Percentiles rank a stretch among this genome's conserved stretches.
phyloP scores from a whole-genome alignment of 2,797 vertebrate species.

The Poliocrania exsul region DNA sequence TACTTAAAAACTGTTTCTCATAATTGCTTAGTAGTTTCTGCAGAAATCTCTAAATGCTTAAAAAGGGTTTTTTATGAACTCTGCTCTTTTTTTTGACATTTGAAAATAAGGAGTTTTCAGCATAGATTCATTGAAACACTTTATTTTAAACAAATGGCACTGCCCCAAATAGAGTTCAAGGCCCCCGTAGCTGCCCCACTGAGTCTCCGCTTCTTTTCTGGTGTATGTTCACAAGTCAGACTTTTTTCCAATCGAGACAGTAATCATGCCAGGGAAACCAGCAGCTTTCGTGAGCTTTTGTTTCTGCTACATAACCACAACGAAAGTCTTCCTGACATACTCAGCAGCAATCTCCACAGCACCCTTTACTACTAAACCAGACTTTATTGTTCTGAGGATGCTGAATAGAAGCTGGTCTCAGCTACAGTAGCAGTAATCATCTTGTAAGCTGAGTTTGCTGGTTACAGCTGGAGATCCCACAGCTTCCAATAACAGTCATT shows the following conservation, averaged over 20 bases:
- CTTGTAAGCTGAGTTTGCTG: not conserved
- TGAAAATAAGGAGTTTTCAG: not conserved
- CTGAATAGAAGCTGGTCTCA: not conserved
- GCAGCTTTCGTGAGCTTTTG: conserved; percentile 24
- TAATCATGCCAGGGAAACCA: conserved; percentile 54
- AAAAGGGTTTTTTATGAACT: not conserved
- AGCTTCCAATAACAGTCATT: not conserved
- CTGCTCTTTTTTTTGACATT: not conserved
- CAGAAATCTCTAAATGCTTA: not conserved
- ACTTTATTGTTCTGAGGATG: not conserved
- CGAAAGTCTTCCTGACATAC: not conserved
- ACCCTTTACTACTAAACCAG: not conserved
- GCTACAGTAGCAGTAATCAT: not conserved
- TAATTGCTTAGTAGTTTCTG: not conserved
- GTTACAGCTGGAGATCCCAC: not conserved
- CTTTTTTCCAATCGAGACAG: conserved; percentile 63
- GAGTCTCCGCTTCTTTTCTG: not conserved
- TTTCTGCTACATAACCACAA: conserved; percentile 31
- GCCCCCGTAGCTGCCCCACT: not conserved
- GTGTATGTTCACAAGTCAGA: conserved; percentile 50
- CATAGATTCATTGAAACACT: not conserved
- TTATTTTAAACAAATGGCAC: not conserved
- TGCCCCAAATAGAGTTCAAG: not conserved
- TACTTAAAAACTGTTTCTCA: not conserved
- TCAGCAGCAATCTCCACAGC: not conserved